Evolutionary conservation across 2,888 invertebrate genomes (phyloP).

Genomic region (Prenolepis imparis): DNA sequence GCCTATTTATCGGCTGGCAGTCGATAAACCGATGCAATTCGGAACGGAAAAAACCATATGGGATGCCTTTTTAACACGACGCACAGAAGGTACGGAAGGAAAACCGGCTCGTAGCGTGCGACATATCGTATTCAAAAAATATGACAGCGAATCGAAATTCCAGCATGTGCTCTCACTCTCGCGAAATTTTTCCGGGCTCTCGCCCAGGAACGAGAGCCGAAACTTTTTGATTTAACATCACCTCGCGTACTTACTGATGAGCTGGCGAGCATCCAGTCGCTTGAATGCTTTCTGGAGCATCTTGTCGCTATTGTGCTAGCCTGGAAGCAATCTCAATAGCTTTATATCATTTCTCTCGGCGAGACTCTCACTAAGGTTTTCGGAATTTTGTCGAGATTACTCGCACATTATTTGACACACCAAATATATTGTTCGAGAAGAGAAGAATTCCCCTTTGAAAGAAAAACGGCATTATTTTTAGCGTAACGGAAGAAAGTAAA

Average conservation of each 20-base stretch:
- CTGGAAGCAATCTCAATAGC: slow-evolving; percentile 75
- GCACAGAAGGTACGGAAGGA: neutral
- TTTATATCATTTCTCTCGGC: slow-evolving; percentile 71
- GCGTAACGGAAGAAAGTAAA: slow-evolving; percentile 1
- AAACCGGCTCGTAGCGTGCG: slow-evolving; percentile 7
- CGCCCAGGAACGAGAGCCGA: slow-evolving; percentile 29
- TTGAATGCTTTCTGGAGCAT: slow-evolving; percentile 75
- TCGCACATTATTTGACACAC: neutral
- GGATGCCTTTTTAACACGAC: slow-evolving; percentile 30
- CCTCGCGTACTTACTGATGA: slow-evolving; percentile 77
- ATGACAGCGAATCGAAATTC: slow-evolving; percentile 63
- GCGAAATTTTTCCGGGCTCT: slow-evolving; percentile 50
- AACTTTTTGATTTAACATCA: slow-evolving; percentile 72
- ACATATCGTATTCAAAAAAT: slow-evolving; percentile 21
- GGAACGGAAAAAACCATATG: slow-evolving; percentile 38
- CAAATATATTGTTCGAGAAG: slow-evolving; percentile 5
- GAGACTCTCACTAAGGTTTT: slow-evolving; percentile 21
- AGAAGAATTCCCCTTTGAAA: slow-evolving; percentile 8
- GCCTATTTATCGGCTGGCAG: slow-evolving; percentile 49
- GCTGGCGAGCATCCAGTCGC: slow-evolving; percentile 78
- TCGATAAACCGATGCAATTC: slow-evolving; percentile 47
- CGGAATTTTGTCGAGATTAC: slow-evolving; percentile 24
- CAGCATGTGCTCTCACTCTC: slow-evolving; percentile 43
- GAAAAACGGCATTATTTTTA: slow-evolving; percentile 1
- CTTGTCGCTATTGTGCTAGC: slow-evolving; percentile 75